Base-by-base conservation (phyloP, 2,888 invertebrate genomes). In the Dermolepida albohirtum region DNA sequence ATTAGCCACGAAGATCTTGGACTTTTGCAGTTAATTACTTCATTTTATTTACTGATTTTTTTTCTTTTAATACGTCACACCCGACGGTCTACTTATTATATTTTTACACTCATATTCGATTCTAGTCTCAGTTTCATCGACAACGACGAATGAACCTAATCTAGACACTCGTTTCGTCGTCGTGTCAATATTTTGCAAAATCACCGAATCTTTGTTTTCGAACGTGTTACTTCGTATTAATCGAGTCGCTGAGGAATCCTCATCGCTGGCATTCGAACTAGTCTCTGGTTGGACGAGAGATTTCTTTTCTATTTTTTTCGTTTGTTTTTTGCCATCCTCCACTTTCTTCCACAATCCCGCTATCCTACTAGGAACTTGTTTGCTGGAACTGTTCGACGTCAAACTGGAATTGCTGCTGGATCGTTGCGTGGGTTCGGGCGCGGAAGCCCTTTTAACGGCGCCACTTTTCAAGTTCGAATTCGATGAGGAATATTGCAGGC, bases 341-440 rank as follows among this genome's bases (percentile, higher is more conserved):
- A 92, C 92, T 78, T 88, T 90, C 77, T 91, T 93, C 93, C 93
- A 94, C 12, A 94, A 81, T 76, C 88, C 91, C 0, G 93, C 92
- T 64, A 94, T 92, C 80, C 92, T 92, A 80, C 93, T 93, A 10
- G 91, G 90, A 0, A 90, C 88, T 72, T 91, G 90, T 81, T 90
- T 89, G 65, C 77, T 78, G 4, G 81, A 78, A 39, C 84, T 82
- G 73, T 85, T 86, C 0, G 87, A 84, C 12, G 86, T 85, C 11
- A 88, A 84, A 65, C 87, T 87, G 0, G 88, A 88, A 78, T 89
- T 90, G 67, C 90, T 89, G 75, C 86, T 88, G 0, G 89, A 89
- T 67, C 79, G 78, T 10, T 69, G 66, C 8, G 64, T 47, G 5
- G 64, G 16, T 63, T 69, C 74, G 39, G 66, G 73, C 47, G 71